Base-by-base conservation (phyloP, 2,797 vertebrate species). In the Cyprinodon diabolis region DNA sequence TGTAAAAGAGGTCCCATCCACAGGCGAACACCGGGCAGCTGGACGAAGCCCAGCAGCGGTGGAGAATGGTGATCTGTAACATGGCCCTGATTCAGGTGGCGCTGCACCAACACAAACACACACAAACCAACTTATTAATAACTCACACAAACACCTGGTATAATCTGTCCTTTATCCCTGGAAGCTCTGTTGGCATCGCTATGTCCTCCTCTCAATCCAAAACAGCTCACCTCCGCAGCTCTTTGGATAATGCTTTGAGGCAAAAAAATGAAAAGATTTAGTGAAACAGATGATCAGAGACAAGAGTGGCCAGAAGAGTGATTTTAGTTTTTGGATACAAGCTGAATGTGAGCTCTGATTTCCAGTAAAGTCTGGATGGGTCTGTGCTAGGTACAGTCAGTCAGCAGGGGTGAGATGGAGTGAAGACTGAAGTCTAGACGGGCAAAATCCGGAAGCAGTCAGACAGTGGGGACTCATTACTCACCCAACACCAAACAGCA, bases 21-120 rank as follows among this genome's bases (percentile, higher is more conserved):
- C 75, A 98, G 96, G 96, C 97, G 80, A 98, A 98, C 90, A 96
- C 92, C 0, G 97, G 97, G 13, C 95, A 95, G 89, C 93, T 98
- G 83, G 97, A 97, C 56, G 92, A 95, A 69, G 84, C 92, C 12
- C 91, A 81, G 80, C 95, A 96, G 83, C 93, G 93, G 84, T 94
- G 94, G 94, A 95, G 90, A 87, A 92, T 96, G 94, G 95, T 96
- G 58, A 86, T 90, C 71, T 95, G 95, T 84, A 98, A 98, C 88
- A 92, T 98, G 79, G 96, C 96, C 62, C 94, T 98, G 65, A 94
- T 96, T 88, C 97, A 97, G 95, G 96, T 97, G 75, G 86, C 68
- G 19, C 74, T 47, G 74, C 68, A 54, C 37, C 76, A n/a, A 35
- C 35, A 17, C 49, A 51, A 4, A 51, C 30, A 10, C 58, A 40